phyloP scores from a whole-genome alignment of 2,888 invertebrate species.

The Volucella inanis region DNA sequence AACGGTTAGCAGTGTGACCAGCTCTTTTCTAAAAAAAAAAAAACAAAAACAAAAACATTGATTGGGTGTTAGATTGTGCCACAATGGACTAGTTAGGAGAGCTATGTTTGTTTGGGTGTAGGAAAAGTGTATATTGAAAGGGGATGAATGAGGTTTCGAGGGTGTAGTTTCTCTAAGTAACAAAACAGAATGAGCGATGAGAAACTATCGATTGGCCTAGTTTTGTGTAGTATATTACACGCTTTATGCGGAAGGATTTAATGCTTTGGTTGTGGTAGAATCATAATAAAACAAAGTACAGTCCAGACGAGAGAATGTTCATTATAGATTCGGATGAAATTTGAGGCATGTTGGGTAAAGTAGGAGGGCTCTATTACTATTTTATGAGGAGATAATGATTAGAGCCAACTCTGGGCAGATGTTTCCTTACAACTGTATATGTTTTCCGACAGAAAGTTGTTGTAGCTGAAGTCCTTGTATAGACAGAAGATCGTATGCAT shows the following conservation, averaged over 20 bases:
- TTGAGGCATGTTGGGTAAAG: neutral
- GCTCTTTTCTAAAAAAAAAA: constrained; percentile 12
- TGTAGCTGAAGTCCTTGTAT: no score
- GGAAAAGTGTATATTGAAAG: neutral
- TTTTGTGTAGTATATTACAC: constrained; percentile 35
- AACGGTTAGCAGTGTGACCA: constrained; percentile 33
- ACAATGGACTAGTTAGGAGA: constrained; percentile 58
- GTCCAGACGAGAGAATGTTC: neutral
- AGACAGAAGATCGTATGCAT: no score
- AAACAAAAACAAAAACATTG: constrained; percentile 53
- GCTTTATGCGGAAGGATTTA: constrained; percentile 48
- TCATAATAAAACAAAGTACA: neutral
- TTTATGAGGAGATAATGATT: no score
- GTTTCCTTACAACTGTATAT: no score
- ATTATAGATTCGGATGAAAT: neutral
- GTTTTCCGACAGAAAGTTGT: no score
- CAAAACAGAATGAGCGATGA: constrained; percentile 39
- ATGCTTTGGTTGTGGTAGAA: constrained; percentile 10
- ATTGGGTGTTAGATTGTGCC: constrained; percentile 57
- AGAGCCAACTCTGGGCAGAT: no score
- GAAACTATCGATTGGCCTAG: constrained; percentile 62
- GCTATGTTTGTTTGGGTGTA: constrained; percentile 32
- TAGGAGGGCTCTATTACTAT: no score
- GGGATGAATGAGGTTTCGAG: constrained; percentile 12
- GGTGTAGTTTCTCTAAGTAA: constrained; percentile 35